Evolutionary conservation across 1,140 invertebrate genomes (phyloP), one percentile per base, ranked within the genome.

Genomic region (Achatina immaculata): DNA sequence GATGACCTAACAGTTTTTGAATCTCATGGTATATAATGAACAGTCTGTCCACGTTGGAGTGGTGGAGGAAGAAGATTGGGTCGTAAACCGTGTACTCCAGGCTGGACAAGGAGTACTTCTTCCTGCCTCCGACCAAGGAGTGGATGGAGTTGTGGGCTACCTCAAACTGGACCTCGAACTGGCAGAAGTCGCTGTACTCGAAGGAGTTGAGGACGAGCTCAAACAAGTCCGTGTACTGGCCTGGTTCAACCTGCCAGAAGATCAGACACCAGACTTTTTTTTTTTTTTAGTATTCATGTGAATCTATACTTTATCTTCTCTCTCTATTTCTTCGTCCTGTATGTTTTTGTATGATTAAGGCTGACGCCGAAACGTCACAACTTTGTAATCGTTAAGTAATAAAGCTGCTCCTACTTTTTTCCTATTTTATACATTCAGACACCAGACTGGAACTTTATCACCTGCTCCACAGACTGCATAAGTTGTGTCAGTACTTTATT

Each of bases 101-200:
- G 43, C 45, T 81, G 45, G 84, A 85, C 84, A 85, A 82, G 65
- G 82, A 83, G 71, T 78, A 78, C 24, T 38, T 62, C 68, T 74
- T 72, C 14, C 75, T 38, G 3, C 84, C 84, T 34, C 84, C 84
- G 28, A 83, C 82, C 68, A 85, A 73, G 79, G 80, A 85, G 80
- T 85, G 84, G 76, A 85, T 83, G 68, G 78, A 38, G 74, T 83
- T 85, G 81, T 85, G 84, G 51, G 81, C 81, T 1, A 85, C 48
- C 71, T 85, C 84, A 75, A 83, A 83, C 81, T 85, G 84, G 21
- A 81, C 81, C 78, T 83, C 84, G 68, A 85, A 85, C 40, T 82
- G 76, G 48, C 84, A 85, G 75, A 78, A 85, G 36, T 82, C 73
- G 40, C 78, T 77, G 28, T 85, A 69, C 75, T 85, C 82, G 19